Conservation (phyloP, 2,797 vertebrate species). For the Darevskia mixta region DNA sequence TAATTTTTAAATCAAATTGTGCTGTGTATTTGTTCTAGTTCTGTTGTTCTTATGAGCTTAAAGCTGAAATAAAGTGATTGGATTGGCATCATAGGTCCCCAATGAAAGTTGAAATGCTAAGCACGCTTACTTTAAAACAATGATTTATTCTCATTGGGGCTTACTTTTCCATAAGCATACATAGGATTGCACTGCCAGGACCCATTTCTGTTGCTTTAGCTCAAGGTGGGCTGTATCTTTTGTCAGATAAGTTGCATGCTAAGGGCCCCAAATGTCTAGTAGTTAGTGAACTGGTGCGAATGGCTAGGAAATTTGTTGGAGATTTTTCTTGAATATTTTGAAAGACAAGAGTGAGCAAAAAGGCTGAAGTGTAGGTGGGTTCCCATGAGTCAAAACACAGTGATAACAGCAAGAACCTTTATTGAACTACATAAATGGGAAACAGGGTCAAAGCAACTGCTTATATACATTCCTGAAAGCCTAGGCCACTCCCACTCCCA, state of each 20-base stretch:
- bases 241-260: not conserved
- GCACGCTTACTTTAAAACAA: not conserved
- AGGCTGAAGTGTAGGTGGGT: not conserved
- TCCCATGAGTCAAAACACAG: no score
- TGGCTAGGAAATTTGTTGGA: not conserved
- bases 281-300: not conserved
- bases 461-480: no score
- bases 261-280: not conserved
- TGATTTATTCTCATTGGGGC: not conserved
- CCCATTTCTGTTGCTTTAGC: not conserved
- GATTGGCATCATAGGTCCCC: not conserved
- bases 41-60: no score
- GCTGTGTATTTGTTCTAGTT: no score
- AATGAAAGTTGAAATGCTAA: not conserved
- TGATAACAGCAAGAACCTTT: no score
- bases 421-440: no score
- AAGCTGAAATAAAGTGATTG: no score
- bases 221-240: not conserved
- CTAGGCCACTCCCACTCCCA: no score
- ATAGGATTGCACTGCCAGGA: not conserved
- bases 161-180: not conserved
- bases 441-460: no score
- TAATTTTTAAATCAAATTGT: no score
- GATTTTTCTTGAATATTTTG: not conserved
- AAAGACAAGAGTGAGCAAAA: not conserved